These are phyloP conservation scores for Triplophysa bombifrons DNA, from an alignment of 2,797 vertebrate genomes.

Conservation along the genomic window DNA sequence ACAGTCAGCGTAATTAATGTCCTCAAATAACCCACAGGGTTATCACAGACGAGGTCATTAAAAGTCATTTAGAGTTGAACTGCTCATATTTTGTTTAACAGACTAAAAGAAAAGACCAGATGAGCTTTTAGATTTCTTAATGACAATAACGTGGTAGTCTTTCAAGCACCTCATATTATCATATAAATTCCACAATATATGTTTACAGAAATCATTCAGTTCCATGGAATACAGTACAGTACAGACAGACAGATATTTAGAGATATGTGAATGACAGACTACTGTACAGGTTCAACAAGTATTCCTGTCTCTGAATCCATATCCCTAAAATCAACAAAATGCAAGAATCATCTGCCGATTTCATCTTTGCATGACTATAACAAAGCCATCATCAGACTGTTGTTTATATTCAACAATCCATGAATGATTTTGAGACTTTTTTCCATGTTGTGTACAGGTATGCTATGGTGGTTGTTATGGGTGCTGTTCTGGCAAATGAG, in stretches of 20 bases:
- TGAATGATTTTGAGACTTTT: neutral
- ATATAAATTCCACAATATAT: neutral
- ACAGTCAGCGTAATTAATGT: constrained; percentile 14
- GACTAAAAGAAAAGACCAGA: neutral
- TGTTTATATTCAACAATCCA: constrained; percentile 31
- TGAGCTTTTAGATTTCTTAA: neutral
- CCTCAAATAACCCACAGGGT: constrained; percentile 24
- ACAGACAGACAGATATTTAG: neutral
- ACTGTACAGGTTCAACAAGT: too few relatives aligned
- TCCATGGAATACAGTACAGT: neutral
- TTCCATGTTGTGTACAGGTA: constrained; percentile 10
- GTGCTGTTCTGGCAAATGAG: constrained; percentile 3
- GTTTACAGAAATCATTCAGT: neutral
- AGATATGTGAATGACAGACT: too few relatives aligned
- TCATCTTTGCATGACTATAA: neutral
- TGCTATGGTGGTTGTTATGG: constrained; percentile 9
- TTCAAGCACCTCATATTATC: too few relatives aligned
- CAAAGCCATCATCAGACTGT: neutral
- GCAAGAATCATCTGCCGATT: neutral
- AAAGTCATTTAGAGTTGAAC: neutral
- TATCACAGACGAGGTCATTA: neutral
- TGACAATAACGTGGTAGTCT: neutral
- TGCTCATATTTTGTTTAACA: neutral
- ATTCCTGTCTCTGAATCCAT: neutral
- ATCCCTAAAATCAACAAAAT: neutral